A percentile compares a stretch with the other conserved stretches of the same genome.
Evolutionary conservation across 2,888 invertebrate genomes (phyloP).

Genomic region (Tyria jacobaeae): DNA sequence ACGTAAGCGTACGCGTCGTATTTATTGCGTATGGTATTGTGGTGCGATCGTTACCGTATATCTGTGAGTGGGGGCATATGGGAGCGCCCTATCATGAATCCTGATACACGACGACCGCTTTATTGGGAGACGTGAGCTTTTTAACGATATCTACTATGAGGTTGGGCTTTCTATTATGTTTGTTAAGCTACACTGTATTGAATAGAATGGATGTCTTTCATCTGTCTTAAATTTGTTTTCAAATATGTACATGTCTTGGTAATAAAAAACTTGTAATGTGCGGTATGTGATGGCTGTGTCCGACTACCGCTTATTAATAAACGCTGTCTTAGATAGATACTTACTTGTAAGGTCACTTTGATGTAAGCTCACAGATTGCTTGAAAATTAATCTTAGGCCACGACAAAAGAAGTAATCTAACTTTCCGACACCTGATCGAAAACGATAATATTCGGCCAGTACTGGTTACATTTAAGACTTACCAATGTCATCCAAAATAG

Average conservation of each 20-base stretch:
- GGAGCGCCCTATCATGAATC: constrained; percentile 83
- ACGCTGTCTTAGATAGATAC: neutral
- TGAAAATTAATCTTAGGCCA: neutral
- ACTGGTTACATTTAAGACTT: too few relatives aligned
- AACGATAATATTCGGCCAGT: neutral
- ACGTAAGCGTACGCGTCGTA: constrained; percentile 78
- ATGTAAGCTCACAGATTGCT: neutral
- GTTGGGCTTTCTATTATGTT: constrained; percentile 46
- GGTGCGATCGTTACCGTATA: constrained; percentile 84
- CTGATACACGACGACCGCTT: constrained; percentile 79
- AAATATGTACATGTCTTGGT: too few relatives aligned
- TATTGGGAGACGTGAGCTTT: constrained; percentile 66
- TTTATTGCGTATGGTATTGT: constrained; percentile 85
- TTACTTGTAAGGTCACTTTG: neutral
- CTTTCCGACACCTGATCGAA: neutral
- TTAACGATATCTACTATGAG: constrained; percentile 53
- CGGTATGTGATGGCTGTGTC: neutral
- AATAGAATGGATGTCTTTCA: constrained; percentile 16
- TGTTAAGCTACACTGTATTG: constrained; percentile 22
- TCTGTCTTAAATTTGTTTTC: neutral
- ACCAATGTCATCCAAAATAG: too few relatives aligned
- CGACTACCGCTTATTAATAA: neutral
- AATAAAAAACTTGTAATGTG: neutral
- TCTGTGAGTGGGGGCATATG: constrained; percentile 79
- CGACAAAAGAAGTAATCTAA: neutral